A percentile compares a stretch with the other conserved stretches of the same genome.
Evolutionary conservation across 2,113 vertebrate species (phyloP).

Genomic region (Atrichornis clamosus): DNA sequence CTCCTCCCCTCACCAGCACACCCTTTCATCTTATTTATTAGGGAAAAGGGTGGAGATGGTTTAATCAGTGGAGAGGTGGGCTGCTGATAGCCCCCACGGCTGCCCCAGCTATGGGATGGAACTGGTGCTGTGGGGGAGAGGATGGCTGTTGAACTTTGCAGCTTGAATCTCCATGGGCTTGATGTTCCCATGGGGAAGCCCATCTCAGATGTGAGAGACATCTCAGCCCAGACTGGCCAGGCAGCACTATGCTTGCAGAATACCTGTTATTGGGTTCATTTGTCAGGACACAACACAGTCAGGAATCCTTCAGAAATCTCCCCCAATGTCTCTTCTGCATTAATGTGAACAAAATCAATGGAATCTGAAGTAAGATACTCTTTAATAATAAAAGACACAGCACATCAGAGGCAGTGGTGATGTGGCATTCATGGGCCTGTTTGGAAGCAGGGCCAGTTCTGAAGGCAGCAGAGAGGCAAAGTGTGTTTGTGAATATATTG

Average conservation of each 20-base stretch:
- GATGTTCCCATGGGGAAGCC: neutral
- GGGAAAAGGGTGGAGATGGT: neutral
- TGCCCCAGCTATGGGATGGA: neutral
- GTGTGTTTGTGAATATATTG: neutral
- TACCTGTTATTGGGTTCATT: neutral
- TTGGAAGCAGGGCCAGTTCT: neutral
- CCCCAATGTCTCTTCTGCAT: neutral
- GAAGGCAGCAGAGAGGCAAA: neutral
- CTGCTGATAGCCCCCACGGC: neutral
- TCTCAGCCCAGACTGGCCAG: neutral
- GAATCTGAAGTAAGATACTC: neutral
- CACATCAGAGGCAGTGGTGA: neutral
- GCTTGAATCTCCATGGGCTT: neutral
- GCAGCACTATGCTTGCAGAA: neutral
- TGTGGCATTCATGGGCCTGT: neutral
- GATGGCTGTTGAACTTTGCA: neutral
- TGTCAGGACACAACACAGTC: neutral
- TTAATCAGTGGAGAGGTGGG: neutral
- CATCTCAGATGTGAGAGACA: neutral
- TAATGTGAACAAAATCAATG: neutral
- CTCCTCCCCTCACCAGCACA: neutral
- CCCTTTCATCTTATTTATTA: neutral
- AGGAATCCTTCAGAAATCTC: neutral
- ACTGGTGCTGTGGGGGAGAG: neutral
- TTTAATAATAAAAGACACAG: neutral